Evolutionary conservation across 2,888 invertebrate genomes (phyloP), one percentile per base, ranked within the genome.

Genomic region (Andrena bicolor): DNA sequence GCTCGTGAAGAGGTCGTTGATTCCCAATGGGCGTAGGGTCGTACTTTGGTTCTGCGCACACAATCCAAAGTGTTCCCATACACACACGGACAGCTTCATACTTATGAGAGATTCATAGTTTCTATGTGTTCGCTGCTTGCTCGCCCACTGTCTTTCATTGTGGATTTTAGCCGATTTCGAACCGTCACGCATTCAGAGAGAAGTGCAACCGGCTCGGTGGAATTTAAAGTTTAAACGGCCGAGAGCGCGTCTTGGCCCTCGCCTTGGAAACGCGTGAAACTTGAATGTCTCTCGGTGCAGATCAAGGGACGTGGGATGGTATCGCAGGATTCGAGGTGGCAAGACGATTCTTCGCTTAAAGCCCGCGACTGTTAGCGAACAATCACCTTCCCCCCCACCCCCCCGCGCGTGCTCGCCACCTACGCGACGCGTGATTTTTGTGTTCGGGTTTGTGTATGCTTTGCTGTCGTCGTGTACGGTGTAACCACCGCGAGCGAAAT

Each of bases 21-120:
- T 92, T 92, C 91, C 91, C 91, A 83, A 84, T 73, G 80, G 90
- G 49, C 88, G 77, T 70, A 76, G 85, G 89, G 77, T 91, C 90
- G 90, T 90, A 90, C 89, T 90, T 91, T 88, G 91, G 81, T 89
- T 93, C 93, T 94, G 93, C 93, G 94, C 93, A 93, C 92, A 93
- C 91, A 94, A 94, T 93, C 93, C 93, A 94, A 93, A 93, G 92
- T 92, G 91, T 86, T 90, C 92, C 91, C 92, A 80, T 80, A 80
- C 91, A 92, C 92, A 90, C 90, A 92, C 93, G 91, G 92, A 90
- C 86, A 84, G 88, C 88, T 89, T 90, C 89, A 89, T 90, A 90
- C 80, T 86, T 83, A 83, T 82, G 56, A 28, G 71, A 69, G 51
- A 76, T 73, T 74, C n/a, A 78, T 84, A 69, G 77, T 63, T 79